Percentiles rank a stretch among this genome's conserved stretches.
Evolutionary conservation across 2,797 vertebrate species (phyloP).

Genomic region (Kryptopterus vitreolus): DNA sequence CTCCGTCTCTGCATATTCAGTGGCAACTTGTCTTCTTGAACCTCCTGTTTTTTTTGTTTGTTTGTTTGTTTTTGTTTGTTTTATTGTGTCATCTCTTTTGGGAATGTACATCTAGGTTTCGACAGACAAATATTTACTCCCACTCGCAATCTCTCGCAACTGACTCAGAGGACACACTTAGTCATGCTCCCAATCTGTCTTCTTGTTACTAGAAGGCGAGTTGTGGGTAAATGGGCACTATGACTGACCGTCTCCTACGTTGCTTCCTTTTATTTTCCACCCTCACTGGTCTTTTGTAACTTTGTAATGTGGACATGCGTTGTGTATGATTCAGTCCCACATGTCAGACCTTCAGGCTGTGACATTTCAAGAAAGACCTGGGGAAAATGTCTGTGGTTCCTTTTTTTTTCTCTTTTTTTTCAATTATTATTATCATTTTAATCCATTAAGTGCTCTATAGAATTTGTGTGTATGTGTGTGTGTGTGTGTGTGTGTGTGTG

Average conservation of each 20-base stretch:
- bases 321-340: slow-evolving; percentile 23
- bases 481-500: too few species aligned
- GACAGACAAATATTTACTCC: slow-evolving; percentile 43
- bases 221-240: slow-evolving; percentile 32
- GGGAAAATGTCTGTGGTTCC: background rate
- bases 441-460: too few species aligned
- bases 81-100: background rate
- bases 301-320: slow-evolving; percentile 30
- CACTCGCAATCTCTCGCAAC: slow-evolving; percentile 27
- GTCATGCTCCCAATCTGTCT: slow-evolving; percentile 31
- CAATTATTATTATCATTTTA: too few species aligned
- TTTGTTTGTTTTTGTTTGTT: background rate
- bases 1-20: background rate
- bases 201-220: slow-evolving; percentile 33
- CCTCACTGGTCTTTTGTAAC: slow-evolving; percentile 34
- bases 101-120: slow-evolving; percentile 26
- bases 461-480: too few species aligned
- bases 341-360: slow-evolving; percentile 28
- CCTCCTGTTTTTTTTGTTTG: background rate
- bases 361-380: slow-evolving; percentile 28
- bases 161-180: slow-evolving; percentile 34
- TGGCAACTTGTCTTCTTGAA: background rate
- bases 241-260: slow-evolving; percentile 25
- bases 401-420: too few species aligned
- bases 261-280: slow-evolving; percentile 7